A percentile compares a stretch with the other conserved stretches of the same genome.
Evolutionary conservation across 2,113 vertebrate genomes (phyloP).

Genomic region (Podocnemis expansa): DNA sequence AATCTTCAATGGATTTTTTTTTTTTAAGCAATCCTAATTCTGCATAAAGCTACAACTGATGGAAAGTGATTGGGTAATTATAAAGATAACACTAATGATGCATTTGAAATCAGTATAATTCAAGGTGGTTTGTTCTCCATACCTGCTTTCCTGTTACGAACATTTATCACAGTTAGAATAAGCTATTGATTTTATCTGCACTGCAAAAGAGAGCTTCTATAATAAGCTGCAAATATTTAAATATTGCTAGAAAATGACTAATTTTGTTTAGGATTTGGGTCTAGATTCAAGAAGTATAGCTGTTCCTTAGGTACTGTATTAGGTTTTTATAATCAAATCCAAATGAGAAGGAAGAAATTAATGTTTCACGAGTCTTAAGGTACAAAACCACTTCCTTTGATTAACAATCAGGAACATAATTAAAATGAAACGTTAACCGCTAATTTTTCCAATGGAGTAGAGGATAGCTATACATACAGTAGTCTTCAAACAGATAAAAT

Average conservation of each 20-base stretch:
- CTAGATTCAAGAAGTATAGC: not conserved
- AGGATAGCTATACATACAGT: not conserved
- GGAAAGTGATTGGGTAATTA: constrained; percentile 9
- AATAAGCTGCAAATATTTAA: constrained; percentile 8
- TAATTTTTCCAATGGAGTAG: constrained; percentile 10
- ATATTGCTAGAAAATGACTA: not conserved
- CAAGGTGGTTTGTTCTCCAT: not conserved
- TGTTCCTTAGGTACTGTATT: not conserved
- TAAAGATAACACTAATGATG: not conserved
- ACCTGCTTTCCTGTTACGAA: not conserved
- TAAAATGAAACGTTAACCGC: constrained; percentile 21
- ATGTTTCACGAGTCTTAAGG: not conserved
- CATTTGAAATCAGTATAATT: not conserved
- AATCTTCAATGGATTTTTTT: not conserved
- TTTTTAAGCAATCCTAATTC: not conserved
- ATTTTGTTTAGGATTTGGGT: not conserved
- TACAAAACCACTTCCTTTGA: constrained; percentile 26
- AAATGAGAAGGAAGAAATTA: not conserved
- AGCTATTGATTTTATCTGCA: constrained; percentile 16
- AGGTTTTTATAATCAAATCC: not conserved
- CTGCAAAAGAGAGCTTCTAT: not conserved
- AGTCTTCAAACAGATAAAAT: not conserved
- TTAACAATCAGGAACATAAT: constrained; percentile 45
- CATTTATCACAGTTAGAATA: not conserved
- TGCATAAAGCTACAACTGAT: not conserved